Evolutionary conservation across 1,140 invertebrate species (phyloP), one percentile per base, ranked within the genome.

Genomic region (Papilio xuthus): DNA sequence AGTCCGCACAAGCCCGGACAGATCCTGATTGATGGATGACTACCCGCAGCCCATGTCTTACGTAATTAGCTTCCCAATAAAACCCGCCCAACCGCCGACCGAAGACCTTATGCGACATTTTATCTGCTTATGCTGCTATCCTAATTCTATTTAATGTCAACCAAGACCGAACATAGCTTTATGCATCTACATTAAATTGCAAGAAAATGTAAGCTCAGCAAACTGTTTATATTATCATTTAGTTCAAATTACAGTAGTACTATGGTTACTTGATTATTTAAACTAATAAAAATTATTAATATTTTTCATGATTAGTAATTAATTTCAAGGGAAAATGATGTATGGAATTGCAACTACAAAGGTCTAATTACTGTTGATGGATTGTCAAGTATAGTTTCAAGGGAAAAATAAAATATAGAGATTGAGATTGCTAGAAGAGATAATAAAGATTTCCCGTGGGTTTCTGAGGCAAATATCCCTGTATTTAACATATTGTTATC

Each of bases 21-120:
- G 87, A 89, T 86, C 86, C 87, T 91, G 91, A 92, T 92, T 91
- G 91, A 92, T 92, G 86, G 88, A 91, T 92, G 88, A 20, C 81
- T 82, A 83, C 83, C 82, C 83, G 84, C 82, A 84, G 77, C 75
- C 77, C 81, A 80, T 83, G 84, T 84, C 84, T 85, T 84, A 83
- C 73, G 84, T 88, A 90, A 91, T 92, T 91, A 91, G 86, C 87
- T 88, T 88, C 82, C 83, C 82, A 82, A 88, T 83, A 82, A 87
- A 85, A 86, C 85, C 86, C 84, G 76, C 76, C 47, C 70, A 12
- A 28, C 60, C 23, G 26, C 26, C 60, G 26, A 67, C 60, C 60
- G 10, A 15, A 28, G n/a, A 67, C 60, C 26, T 26, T 67, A 28
- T 67, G 26, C 76, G 79, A 72, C 69, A 41, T 44, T 74, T 67